Evolutionary conservation across 2,113 vertebrate species (phyloP), one percentile per base, ranked within the genome.

Genomic region (Phoenicopterus ruber): DNA sequence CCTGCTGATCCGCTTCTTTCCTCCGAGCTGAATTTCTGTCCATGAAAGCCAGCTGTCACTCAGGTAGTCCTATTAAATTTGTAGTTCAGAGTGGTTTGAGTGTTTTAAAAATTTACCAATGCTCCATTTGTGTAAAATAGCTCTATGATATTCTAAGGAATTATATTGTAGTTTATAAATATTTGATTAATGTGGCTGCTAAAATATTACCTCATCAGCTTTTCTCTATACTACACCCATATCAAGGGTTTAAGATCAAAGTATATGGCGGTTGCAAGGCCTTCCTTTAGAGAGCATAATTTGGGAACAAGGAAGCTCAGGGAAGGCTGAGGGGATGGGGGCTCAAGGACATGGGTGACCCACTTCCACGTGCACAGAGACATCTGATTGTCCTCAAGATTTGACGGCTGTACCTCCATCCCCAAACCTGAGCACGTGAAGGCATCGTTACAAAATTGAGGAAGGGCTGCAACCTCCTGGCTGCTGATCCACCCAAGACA

Each of bases 11-110:
- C 47, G 13, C 52, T 77, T 77, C 50, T 90, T 91, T 86, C 24
- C 63, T 92, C n/a, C 0, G 5, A 71, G 69, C 20, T 83, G 55
- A 47, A 74, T 74, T 83, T 66, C 82, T 86, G 42, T 36, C 82
- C 55, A n/a, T 52, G 76, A 88, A 94, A 84, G 31, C 80, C 79
- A 92, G 32, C 69, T 88, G 82, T 88, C 76, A 92, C 47, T 94
- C 72, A 92, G 63, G 67, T 91, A 24, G 44, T 95, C 79, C 40
- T 86, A 88, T 90, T 91, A 93, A 96, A 95, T 86, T 88, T 90
- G 67, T 67, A 92, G 71, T 59, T 90, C 79, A 86, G 84, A 92
- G 67, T 83, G 57, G n/a, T 29, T 38, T 46, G 69, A 70, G 69
- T 47, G 24, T 74, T 94, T 93, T 81, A 94, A 96, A 95, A 91